Evolutionary conservation across 2,113 vertebrate genomes (phyloP), one percentile per base, ranked within the genome.

Genomic region (Cromileptes altivelis): DNA sequence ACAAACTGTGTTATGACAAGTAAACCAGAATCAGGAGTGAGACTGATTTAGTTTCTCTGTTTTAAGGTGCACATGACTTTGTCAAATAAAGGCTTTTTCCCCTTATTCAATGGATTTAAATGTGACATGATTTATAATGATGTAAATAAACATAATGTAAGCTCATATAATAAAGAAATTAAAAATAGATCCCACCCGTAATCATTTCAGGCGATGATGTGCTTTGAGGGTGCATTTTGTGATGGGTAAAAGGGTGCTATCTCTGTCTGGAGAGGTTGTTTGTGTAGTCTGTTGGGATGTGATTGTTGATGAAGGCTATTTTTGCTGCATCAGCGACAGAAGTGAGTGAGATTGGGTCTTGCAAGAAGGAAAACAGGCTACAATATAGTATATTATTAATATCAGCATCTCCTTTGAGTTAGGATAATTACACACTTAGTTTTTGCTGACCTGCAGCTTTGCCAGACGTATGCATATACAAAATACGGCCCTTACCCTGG

Each of bases 361-460:
- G 27, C 47, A 47, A 49, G 15, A 42, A 6, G 49, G 61, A 81
- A 40, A 12, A 49, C 21, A 60, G 1, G 6, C 37, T 56, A 37
- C 19, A 19, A 57, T 6, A 7, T 37, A 56, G 70, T 76, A 55
- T 70, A 85, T 77, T 52, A 75, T 70, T 47, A 78, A 75, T 55
- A 52, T 30, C 50, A 69, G 63, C 68, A 81, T 75, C 76, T 33
- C 55, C 60, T 73, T 79, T 37, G 33, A 37, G 33, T 37, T 65
- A 72, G 77, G 74, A 19, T 71, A 64, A 61, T 80, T 64, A 80
- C 19, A 47, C 60, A 53, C 33, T 61, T 50, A 10, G 3, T 5
- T 71, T 65, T 27, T 70, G 50, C 75, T 86, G 69, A 79, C 13
- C 42, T 65, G 58, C 42, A 82, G 49, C 47, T 84, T 68, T 76